phyloP scores from a whole-genome alignment of 2,797 vertebrate genomes.

The Pseudochirops cupreus region DNA sequence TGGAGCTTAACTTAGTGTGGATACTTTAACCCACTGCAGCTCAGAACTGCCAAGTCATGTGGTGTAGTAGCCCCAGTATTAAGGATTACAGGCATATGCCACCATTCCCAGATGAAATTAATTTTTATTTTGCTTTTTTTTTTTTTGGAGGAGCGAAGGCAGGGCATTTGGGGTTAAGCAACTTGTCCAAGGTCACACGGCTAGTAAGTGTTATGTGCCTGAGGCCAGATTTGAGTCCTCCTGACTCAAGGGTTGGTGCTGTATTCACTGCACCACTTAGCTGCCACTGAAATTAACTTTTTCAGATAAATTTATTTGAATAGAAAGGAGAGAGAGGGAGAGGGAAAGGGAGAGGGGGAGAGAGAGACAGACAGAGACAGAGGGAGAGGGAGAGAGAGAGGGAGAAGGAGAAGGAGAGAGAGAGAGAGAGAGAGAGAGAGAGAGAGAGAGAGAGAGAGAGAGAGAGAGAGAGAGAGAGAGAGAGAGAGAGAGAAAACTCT shows the following conservation, averaged over 20 bases:
- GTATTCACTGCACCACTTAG: too few relatives aligned
- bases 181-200: too few relatives aligned
- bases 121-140: not conserved
- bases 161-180: too few relatives aligned
- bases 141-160: too few relatives aligned
- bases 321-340: not conserved
- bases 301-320: not conserved
- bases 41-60: not conserved
- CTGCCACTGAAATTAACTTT: not conserved
- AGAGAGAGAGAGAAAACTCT: too few relatives aligned
- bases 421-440: not conserved
- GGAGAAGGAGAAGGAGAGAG: not conserved
- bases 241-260: too few relatives aligned
- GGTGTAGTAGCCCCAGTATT: not conserved
- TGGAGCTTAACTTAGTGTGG: not conserved
- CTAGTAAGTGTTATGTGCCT: too few relatives aligned
- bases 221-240: too few relatives aligned
- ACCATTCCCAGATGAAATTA: not conserved
- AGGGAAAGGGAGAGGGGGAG: too few relatives aligned
- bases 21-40: not conserved
- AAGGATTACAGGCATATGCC: not conserved
- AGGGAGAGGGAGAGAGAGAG: too few relatives aligned
- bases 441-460: not conserved
- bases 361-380: too few relatives aligned
- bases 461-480: not conserved